phyloP scores from a whole-genome alignment of 2,888 invertebrate genomes.

The Beris chalybata region DNA sequence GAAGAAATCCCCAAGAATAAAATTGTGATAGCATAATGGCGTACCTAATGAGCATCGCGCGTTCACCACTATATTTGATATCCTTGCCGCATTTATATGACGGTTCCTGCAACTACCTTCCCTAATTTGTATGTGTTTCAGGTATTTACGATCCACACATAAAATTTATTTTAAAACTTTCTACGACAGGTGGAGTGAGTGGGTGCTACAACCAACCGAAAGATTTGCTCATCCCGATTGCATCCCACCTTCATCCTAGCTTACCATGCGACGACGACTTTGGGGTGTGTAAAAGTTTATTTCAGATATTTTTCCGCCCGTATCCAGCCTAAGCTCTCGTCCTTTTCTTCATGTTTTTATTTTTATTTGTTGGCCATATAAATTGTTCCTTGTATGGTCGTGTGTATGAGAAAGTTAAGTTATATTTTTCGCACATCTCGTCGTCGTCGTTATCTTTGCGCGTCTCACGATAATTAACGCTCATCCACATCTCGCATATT shows the following conservation, averaged over 20 bases:
- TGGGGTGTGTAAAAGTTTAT: not conserved
- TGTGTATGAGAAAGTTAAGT: too few relatives aligned
- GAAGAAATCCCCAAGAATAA: too few relatives aligned
- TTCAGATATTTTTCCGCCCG: not conserved
- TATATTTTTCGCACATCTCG: constrained; percentile 6
- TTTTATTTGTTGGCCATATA: constrained; percentile 4
- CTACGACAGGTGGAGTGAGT: not conserved
- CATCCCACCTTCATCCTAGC: not conserved
- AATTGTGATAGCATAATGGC: too few relatives aligned
- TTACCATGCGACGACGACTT: too few relatives aligned
- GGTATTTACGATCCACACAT: constrained; percentile 5
- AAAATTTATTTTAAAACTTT: constrained; percentile 10
- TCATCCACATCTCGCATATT: constrained; percentile 24
- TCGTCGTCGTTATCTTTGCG: constrained; percentile 20
- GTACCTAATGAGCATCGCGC: too few relatives aligned
- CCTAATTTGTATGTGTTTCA: constrained; percentile 5
- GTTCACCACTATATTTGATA: too few relatives aligned
- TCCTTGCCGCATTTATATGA: too few relatives aligned
- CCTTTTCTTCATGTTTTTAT: not conserved
- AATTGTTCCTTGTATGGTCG: not conserved
- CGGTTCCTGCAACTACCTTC: not conserved
- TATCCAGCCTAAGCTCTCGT: not conserved
- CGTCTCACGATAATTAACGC: constrained; percentile 24
- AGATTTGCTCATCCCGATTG: not conserved
- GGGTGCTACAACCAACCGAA: not conserved